Conservation (phyloP, 2,797 vertebrate species). For the Cuniculus paca region DNA sequence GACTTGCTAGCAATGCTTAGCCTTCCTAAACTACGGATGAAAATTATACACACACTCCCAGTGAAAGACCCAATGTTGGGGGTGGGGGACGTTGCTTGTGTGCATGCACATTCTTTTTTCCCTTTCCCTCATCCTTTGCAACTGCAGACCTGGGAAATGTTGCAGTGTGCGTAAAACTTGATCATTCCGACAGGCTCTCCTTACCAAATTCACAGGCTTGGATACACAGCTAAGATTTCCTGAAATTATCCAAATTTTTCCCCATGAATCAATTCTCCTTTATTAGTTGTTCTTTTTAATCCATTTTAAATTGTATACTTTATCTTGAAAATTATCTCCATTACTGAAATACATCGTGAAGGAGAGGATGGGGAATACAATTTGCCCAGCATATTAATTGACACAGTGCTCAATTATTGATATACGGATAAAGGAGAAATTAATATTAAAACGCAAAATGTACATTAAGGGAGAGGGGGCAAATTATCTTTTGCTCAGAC, state of each 20-base stretch:
- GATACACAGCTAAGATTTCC: constrained; percentile 23
- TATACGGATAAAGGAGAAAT: constrained; percentile 79
- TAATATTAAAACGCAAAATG: constrained; percentile 73
- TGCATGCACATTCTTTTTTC: background rate
- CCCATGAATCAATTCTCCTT: constrained; percentile 72
- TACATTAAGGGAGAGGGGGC: background rate
- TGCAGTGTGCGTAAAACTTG: constrained; percentile 66
- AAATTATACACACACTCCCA: background rate
- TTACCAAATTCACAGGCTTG: constrained; percentile 31
- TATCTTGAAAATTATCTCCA: constrained; percentile 82
- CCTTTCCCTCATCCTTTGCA: background rate
- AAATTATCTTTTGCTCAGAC: constrained; percentile 11
- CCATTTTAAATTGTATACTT: constrained; percentile 81
- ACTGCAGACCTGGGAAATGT: constrained; percentile 52
- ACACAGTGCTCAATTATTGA: constrained; percentile 82
- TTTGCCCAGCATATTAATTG: constrained; percentile 71
- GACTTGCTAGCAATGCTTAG: background rate
- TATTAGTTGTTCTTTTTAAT: constrained; percentile 83
- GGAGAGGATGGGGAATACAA: constrained; percentile 62
- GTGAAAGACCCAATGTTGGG: background rate
- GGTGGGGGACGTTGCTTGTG: background rate
- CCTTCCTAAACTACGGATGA: background rate
- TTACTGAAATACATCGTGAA: constrained; percentile 73
- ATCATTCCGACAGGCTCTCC: constrained; percentile 12
- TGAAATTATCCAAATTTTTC: constrained; percentile 46